Conservation (phyloP, 2,888 invertebrate genomes). For the Teinopalpus imperialis region DNA sequence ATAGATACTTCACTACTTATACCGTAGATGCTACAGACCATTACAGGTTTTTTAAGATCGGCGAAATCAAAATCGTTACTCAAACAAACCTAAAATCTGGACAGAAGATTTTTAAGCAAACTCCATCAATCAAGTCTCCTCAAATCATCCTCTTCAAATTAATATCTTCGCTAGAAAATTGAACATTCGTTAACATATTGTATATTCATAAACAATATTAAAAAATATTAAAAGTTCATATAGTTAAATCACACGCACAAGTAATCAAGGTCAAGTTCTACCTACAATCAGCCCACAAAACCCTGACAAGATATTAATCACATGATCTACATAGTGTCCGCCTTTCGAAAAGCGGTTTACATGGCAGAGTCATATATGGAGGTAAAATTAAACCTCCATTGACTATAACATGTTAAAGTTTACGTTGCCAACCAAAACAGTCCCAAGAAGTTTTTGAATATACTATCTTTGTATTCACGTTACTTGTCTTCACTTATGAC, state of each 20-base stretch:
- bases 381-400: slow-evolving; percentile 14
- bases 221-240: too few species aligned
- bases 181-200: too few species aligned
- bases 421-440: slow-evolving; percentile 11
- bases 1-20: too few species aligned
- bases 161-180: too few species aligned
- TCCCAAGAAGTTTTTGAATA: not conserved
- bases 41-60: too few species aligned
- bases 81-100: too few species aligned
- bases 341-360: slow-evolving; percentile 23
- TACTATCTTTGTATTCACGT: slow-evolving; percentile 3
- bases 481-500: slow-evolving; percentile 11
- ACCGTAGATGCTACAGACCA: too few species aligned
- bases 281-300: slow-evolving; percentile 23
- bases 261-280: slow-evolving; percentile 18
- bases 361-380: slow-evolving; percentile 13
- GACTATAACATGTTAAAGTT: not conserved
- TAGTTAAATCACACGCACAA: slow-evolving; percentile 1
- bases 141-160: too few species aligned
- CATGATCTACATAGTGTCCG: slow-evolving; percentile 21
- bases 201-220: too few species aligned
- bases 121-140: too few species aligned
- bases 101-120: too few species aligned
- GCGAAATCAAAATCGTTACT: too few species aligned
- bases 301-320: slow-evolving; percentile 17